phyloP scores from a whole-genome alignment of 2,797 vertebrate genomes.

The Taeniopygia guttata region DNA sequence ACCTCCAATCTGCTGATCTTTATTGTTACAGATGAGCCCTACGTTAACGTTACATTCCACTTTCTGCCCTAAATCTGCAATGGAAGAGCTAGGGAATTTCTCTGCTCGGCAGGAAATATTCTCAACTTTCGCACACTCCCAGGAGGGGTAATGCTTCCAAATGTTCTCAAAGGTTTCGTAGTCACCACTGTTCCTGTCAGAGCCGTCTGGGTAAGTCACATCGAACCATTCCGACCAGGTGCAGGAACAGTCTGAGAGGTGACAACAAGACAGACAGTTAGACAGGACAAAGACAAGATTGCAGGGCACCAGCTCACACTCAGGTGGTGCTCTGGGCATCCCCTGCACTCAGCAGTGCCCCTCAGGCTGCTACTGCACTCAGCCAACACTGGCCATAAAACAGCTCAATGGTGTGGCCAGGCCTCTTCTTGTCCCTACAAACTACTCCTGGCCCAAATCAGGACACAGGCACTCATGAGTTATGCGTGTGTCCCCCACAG shows the following conservation, averaged over 20 bases:
- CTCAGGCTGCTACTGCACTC: neutral
- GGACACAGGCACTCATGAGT: neutral
- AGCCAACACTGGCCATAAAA: neutral
- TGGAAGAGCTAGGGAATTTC: neutral
- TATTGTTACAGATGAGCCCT: slow-evolving; percentile 63
- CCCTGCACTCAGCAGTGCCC: neutral
- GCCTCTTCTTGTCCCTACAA: no score
- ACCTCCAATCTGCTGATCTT: neutral
- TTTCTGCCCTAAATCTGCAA: slow-evolving; percentile 22
- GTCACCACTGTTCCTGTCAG: slow-evolving; percentile 31
- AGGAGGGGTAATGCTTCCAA: rapidly evolving
- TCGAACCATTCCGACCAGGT: slow-evolving; percentile 13
- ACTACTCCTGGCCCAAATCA: neutral
- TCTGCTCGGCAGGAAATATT: slow-evolving; percentile 56
- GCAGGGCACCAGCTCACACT: neutral
- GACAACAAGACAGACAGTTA: neutral
- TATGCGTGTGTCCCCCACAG: rapidly evolving
- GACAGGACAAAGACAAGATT: neutral
- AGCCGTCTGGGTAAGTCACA: neutral
- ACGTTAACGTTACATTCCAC: slow-evolving; percentile 12
- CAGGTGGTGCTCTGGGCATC: neutral
- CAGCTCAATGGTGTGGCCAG: neutral
- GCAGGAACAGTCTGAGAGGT: neutral
- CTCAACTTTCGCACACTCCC: neutral
- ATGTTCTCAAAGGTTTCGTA: slow-evolving; percentile 66